Base-by-base conservation (phyloP, 1,140 invertebrate species). In the Drosophila bocki region DNA sequence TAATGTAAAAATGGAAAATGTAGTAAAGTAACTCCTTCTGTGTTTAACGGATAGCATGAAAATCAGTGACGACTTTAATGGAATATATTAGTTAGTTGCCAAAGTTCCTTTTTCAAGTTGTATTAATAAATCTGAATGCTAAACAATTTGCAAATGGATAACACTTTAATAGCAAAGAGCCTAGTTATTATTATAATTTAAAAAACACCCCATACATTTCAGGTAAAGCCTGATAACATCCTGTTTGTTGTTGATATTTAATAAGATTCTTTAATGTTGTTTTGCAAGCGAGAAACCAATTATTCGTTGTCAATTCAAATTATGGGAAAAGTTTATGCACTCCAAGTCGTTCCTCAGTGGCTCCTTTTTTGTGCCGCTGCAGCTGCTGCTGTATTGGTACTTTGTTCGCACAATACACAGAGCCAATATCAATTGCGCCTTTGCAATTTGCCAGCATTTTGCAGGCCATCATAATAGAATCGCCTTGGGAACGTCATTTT, bases 401-500 rank as follows among this genome's bases (percentile, higher is more conserved):
- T 82, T 59, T 75, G 51, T 76, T 76, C 60, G 61, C 60, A 63
- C 60, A 67, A 60, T 76, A 39, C 72, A 71, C 47, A 71, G 76
- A 80, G 76, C 76, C 84, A 87, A 87, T 87, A 87, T 87, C 80
- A 88, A 87, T 88, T 87, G 84, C 82, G 67, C 75, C 77, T 70
- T 88, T 79, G 79, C 82, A 86, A 86, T 86, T 86, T 86, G 75
- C 81, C 51, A 75, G 53, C 75, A 80, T 71, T 82, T 81, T 85
- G 82, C 77, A 50, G 71, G 72, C 77, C 77, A 83, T 80, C 72
- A 87, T 87, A 87, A 87, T 87, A 71, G 84, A 88, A 87, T 87
- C 82, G 84, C 84, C 84, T 87, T 88, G 84, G 84, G 84, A 87
- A 87, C 84, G 84, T 80, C 84, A 86, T 78, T 86, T 82, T 86